A percentile compares a stretch with the other conserved stretches of the same genome.
phyloP scores from a whole-genome alignment of 2,888 invertebrate species.

The Agrypnus murinus region DNA sequence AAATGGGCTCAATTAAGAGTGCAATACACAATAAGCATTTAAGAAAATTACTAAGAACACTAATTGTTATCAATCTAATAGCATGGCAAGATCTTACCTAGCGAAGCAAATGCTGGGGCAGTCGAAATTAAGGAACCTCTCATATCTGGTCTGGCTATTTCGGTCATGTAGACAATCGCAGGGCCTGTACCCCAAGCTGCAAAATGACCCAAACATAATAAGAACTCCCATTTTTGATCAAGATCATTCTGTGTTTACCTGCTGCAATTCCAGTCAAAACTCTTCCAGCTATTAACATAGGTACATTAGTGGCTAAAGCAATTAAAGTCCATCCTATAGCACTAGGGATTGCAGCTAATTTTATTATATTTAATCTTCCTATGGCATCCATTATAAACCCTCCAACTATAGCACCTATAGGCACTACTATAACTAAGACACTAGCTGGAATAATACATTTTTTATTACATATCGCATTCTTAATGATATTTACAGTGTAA shows the following conservation, averaged over 20 bases:
- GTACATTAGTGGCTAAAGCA: conserved; percentile 71
- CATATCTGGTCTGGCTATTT: conserved; percentile 75
- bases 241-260: no score
- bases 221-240: no score
- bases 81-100: no score
- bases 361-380: conserved; percentile 74
- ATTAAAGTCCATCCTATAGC: conserved; percentile 73
- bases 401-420: conserved; percentile 72
- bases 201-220: no score
- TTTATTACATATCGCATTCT: no score
- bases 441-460: conserved; percentile 74
- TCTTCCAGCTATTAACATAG: conserved; percentile 72
- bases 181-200: conserved; percentile 74
- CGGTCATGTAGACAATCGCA: conserved; percentile 76
- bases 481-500: no score
- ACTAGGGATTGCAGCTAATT: conserved; percentile 73
- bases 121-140: conserved; percentile 75
- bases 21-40: no score
- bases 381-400: conserved; percentile 74
- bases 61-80: no score
- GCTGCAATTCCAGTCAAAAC: conserved; percentile 73
- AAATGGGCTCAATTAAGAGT: no score
- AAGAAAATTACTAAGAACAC: no score
- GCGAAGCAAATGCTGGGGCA: conserved; percentile 74
- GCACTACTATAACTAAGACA: conserved; percentile 73